Base-by-base conservation (phyloP, 92 coral and sea anemone genomes). In the Bergia sp. region DNA sequence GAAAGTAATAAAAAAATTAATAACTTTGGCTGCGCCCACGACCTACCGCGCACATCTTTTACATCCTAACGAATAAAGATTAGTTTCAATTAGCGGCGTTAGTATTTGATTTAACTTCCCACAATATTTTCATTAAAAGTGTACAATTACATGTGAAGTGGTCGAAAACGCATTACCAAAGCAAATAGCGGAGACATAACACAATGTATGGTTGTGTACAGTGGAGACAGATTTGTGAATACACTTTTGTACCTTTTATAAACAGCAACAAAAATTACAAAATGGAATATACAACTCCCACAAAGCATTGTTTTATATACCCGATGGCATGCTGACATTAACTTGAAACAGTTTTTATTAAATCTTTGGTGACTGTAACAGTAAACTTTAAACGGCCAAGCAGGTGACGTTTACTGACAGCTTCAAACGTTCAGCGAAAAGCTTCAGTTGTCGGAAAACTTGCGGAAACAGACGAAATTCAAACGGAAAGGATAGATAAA, bases 1-100 rank as follows among this genome's bases (percentile, higher is more conserved):
- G 76, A 10, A 72, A 72, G 39, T 7, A 18, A 15, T 0, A 23
- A 61, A 5, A 2, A 18, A 61, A 61, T 61, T 61, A 61, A 18
- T 61, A 61, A 20, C 12, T 61, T 23, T 61, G 69, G 29, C 79
- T 50, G 45, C 53, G 12, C 44, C 23, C 29, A 9, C 50, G 45
- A 18, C 53, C 79, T 41, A n/a, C 45, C 37, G 50, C 45, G 79
- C 79, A 38, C 78, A 37, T 37, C n/a, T 37, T 74, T 74, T 29
- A 38, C 10, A 66, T 36, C 58, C 75, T 72, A 3, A 84, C 10
- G 36, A 84, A 84, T 21, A 84, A 9, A 44, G 87, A 84, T 71
- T 69, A 84, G 79, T 84, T 43, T 75, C 58, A 84, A 84, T 84
- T 84, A 84, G 78, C 77, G 45, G 87, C 78, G 45, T 84, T 43